These are phyloP conservation scores for Pterophyllum scalare DNA, from an alignment of 2,113 vertebrate genomes.

Conservation along the genomic window DNA sequence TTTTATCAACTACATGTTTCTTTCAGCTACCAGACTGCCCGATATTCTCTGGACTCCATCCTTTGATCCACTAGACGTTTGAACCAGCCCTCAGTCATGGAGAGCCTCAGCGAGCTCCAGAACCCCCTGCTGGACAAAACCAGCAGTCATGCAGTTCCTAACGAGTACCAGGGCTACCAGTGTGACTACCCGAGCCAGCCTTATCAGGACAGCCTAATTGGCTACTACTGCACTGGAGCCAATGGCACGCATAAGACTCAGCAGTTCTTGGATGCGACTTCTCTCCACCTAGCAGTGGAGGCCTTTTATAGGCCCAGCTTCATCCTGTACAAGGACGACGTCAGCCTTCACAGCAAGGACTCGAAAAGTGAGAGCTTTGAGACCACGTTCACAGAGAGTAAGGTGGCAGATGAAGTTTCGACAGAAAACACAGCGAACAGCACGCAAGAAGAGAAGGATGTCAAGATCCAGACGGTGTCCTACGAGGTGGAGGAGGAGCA, in stretches of 20 bases:
- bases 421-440: conserved; percentile 47
- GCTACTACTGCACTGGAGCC: conserved; percentile 85
- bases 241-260: conserved; percentile 80
- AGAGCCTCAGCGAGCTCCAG: conserved; percentile 89
- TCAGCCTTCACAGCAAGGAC: conserved; percentile 85
- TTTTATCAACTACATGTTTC: conserved; percentile 2
- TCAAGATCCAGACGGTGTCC: conserved; percentile 90
- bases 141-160: conserved; percentile 75
- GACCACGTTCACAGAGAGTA: conserved; percentile 89
- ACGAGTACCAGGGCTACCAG: conserved; percentile 83
- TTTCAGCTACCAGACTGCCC: conserved; percentile 44
- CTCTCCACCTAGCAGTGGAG: conserved; percentile 91
- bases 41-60: conserved; percentile 34
- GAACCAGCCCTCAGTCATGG: conserved; percentile 79
- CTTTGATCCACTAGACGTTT: conserved; percentile 38
- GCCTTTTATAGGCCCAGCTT: conserved; percentile 89
- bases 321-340: conserved; percentile 87
- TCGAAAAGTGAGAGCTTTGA: conserved; percentile 87
- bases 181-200: conserved; percentile 81
- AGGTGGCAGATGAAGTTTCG: conserved; percentile 62
- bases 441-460: conserved; percentile 80
- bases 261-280: conserved; percentile 91
- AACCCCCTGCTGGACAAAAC: conserved; percentile 87
- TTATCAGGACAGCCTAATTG: conserved; percentile 87
- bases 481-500: conserved; percentile 90